Evolutionary conservation across 35 echinoderm and acorn worm species (phyloP).

Genomic region (Ptychodera flava): DNA sequence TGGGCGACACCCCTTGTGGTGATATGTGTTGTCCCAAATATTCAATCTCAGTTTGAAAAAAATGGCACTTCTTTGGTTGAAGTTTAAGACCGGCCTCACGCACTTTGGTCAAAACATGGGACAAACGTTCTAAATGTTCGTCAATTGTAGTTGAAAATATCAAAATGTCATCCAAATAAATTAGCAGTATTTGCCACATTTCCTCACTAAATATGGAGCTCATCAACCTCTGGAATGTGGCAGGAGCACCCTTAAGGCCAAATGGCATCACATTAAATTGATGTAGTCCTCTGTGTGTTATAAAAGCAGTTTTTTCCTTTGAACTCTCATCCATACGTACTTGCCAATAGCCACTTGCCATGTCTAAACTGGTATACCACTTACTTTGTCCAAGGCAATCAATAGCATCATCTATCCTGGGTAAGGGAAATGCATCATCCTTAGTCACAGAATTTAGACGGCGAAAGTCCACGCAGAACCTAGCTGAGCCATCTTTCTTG

Average conservation of each 20-base stretch:
- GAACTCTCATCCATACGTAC: constrained; percentile 20
- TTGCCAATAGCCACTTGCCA: constrained; percentile 42
- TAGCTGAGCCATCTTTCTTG: too few species aligned
- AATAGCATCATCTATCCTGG: too few species aligned
- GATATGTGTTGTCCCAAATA: constrained; percentile 45
- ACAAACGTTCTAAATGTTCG: constrained; percentile 27
- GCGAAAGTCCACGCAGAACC: too few species aligned
- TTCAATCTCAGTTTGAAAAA: constrained; percentile 32
- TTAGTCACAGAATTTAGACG: too few species aligned
- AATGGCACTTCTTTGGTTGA: constrained; percentile 46
- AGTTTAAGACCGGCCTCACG: constrained; percentile 29
- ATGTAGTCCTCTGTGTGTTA: constrained; percentile 22
- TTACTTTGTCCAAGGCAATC: too few species aligned
- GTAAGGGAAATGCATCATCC: too few species aligned
- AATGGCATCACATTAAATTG: constrained; percentile 39
- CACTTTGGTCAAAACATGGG: constrained; percentile 22
- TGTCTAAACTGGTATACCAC: too few species aligned
- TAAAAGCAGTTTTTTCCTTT: constrained; percentile 59
- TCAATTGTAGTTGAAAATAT: constrained; percentile 22
- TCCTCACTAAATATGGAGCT: background rate
- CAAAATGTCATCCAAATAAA: constrained; percentile 60
- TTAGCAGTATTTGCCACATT: constrained; percentile 36
- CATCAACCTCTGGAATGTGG: constrained; percentile 36
- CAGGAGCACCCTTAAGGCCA: constrained; percentile 27
- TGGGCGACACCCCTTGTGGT: background rate